phyloP scores from a whole-genome alignment of 2,113 vertebrate species.

The Rhipidura dahli region DNA sequence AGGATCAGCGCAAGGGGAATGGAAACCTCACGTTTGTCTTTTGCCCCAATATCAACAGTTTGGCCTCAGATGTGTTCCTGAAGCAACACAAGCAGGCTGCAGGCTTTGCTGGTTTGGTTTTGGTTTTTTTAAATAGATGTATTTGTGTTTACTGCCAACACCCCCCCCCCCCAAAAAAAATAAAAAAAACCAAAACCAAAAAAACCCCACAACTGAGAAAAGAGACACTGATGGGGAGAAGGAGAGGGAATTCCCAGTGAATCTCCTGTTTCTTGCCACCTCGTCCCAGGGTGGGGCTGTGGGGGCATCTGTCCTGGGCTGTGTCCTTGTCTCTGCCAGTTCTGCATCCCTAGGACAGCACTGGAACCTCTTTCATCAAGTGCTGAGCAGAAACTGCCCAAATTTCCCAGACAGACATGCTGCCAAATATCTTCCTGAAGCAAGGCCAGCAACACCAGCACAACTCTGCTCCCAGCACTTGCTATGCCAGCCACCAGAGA shows the following conservation, averaged over 20 bases:
- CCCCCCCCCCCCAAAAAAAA: too few species aligned
- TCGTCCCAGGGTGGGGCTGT: neutral
- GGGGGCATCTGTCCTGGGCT: neutral
- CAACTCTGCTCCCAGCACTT: neutral
- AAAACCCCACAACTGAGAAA: neutral
- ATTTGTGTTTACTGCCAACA: neutral
- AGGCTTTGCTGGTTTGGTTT: neutral
- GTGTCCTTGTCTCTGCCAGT: neutral
- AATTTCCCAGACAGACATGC: neutral
- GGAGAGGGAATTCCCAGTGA: accelerated
- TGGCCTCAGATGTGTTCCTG: neutral
- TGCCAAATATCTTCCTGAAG: neutral
- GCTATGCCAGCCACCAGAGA: neutral
- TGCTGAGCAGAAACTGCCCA: neutral
- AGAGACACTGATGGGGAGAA: neutral
- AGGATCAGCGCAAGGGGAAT: accelerated
- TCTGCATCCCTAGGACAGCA: neutral
- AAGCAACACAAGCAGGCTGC: neutral
- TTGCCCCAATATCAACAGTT: accelerated
- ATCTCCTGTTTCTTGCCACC: neutral
- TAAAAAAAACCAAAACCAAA: too few species aligned
- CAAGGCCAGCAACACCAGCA: neutral
- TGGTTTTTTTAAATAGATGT: neutral
- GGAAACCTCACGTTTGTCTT: accelerated
- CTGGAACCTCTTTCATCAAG: neutral